Base-by-base conservation (phyloP, 2,888 invertebrate species). In the Apeira syringaria region DNA sequence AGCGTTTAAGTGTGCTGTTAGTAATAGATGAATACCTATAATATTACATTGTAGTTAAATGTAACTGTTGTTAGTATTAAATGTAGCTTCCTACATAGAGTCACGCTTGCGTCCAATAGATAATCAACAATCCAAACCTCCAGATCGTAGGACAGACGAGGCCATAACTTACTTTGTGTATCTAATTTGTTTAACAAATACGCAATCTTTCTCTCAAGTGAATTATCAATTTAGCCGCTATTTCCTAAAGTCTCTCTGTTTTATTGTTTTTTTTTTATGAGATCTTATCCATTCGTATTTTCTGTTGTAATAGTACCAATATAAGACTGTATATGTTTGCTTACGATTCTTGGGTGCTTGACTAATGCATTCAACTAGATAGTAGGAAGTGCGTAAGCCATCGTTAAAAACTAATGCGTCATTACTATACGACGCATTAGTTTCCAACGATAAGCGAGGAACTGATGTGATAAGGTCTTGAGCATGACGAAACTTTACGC, bases 91-190 rank as follows among this genome's bases (percentile, higher is more conserved):
- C 62, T 66, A 66, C 53, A 66, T 65, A 53, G 52, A 53, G 60
- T 61, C 76, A 74, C 68, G 82, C 82, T 82, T 82, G 66, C 80
- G 79, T 84, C 75, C 80, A 73, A 64, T 77, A 73, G 69, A 50
- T 11, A 26, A 5, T 18, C 6, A 1, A 31, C 20, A 29, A 12
- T 17, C 17, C 20, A 5, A 20, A 17, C 4, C 7, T 20, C 7
- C 5, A 4, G 7, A 24, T 4, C 8, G 9, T 9, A 9, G 25
- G 25, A 3, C 22, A 20, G 32, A 6, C 10, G 6, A 30, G 10
- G 15, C 30, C 3, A 1, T 7, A 17, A n/a, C n/a, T n/a, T n/a
- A n/a, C n/a, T n/a, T n/a, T n/a, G n/a, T n/a, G n/a, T n/a, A n/a
- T n/a, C n/a, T n/a, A n/a, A n/a, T n/a, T n/a, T n/a, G n/a, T n/a